Evolutionary conservation across 2,888 invertebrate species (phyloP), one percentile per base, ranked within the genome.

Genomic region (Drosophila picticornis): DNA sequence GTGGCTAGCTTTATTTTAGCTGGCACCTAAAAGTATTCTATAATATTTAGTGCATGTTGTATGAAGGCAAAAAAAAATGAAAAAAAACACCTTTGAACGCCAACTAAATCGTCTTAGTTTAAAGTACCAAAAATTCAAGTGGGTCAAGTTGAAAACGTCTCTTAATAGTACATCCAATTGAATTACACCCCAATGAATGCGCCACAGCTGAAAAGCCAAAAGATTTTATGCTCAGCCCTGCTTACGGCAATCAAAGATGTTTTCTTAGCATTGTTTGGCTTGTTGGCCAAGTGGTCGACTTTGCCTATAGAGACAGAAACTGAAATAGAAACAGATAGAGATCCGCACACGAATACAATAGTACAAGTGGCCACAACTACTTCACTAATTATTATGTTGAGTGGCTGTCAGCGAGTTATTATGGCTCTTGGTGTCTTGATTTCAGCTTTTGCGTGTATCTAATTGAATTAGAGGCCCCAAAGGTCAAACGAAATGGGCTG

Each of bases 381-480:
- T 72, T 53, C 73, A 80, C 81, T 86, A 88, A 83, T 79, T 81
- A 70, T 58, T 34, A 78, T 55, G 50, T 65, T 80, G 68, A 65
- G 67, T 53, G 59, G 72, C 78, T 73, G 77, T 73, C 73, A 60
- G 68, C 61, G n/a, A 5, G 56, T 67, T 46, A 65, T 63, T 70
- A 19, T 58, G 27, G 22, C 13, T 83, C 53, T 66, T 65, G 53
- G 65, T 50, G 64, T 75, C 64, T 68, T 36, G 58, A 27, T 75
- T 56, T 32, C 31, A 51, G 60, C 68, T 38, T 66, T 65, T 83
- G 77, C 81, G 69, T 88, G 76, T 82, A 34, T 70, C 66, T 89
- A 87, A 87, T 87, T 87, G 73, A 87, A 87, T 90, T 84, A 78
- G 77, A 51, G 19, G 57, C 57, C 59, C 32, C 60, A 84, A 80